Evolutionary conservation across 2,113 vertebrate genomes (phyloP), one percentile per base, ranked within the genome.

Genomic region (Stomatorhinus ivindoensis): DNA sequence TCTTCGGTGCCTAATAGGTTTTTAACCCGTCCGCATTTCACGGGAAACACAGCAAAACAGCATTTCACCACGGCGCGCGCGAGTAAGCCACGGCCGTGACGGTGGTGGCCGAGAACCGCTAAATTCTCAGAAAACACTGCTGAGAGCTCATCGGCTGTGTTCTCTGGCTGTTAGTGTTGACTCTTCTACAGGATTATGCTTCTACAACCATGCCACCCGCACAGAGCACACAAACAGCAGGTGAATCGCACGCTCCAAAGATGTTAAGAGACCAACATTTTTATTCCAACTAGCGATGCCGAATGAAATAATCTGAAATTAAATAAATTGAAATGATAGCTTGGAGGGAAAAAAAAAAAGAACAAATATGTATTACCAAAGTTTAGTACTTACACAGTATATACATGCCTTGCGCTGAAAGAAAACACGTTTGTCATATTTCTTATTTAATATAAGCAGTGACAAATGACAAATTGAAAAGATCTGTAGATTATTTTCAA

Each of bases 361-460:
- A 94, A 94, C 91, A 92, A 92, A 92, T 93, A 91, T 94, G 92
- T 93, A 93, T 92, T 93, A 92, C 92, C 92, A 94, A 95, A 94
- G 91, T 93, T 92, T 94, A 94, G 92, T 94, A 92, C 91, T 94
- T 93, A 94, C 94, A 95, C 94, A 94, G 93, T 95, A 96, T 96
- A 92, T 95, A 96, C 95, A 96, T 94, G 94, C 94, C 91, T 93
- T 93, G 93, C 90, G 93, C 92, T 92, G 90, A 95, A 94, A 91
- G 53, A 92, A 94, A 94, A 92, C 88, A 92, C 87, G 85, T 89
- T 92, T 76, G 90, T 93, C 91, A 91, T 47, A 88, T 91, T 90
- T 92, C 80, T 83, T 86, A 91, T 91, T 90, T 93, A 89, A 90
- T 92, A 90, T 91, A 92, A 91, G 91, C 87, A 91, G 92, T 93